Evolutionary conservation across 2,888 invertebrate species (phyloP).

Genomic region (Aspidiotus destructor): DNA sequence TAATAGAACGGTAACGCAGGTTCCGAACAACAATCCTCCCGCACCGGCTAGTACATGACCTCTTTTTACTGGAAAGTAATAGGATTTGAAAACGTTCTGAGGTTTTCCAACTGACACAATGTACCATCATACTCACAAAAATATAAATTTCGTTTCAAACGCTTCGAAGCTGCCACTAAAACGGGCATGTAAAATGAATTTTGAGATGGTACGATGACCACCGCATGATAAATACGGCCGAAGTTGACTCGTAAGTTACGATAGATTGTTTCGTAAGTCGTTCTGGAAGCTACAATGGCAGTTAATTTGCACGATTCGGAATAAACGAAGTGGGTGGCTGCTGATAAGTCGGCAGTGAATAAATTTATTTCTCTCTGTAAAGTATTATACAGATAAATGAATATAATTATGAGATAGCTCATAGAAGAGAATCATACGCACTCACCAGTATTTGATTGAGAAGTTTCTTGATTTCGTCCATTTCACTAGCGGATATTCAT

Average conservation of each 20-base stretch:
- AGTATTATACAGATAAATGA: background rate
- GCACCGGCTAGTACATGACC: conserved; percentile 41
- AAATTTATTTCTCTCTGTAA: background rate
- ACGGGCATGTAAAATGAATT: background rate
- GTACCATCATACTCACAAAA: no score
- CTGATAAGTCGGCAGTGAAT: background rate
- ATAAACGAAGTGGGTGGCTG: background rate
- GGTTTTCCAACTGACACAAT: no score
- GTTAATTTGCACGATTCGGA: background rate
- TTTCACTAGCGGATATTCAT: no score
- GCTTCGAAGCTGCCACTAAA: background rate
- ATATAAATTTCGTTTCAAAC: no score
- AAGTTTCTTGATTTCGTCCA: no score
- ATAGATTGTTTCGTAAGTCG: background rate
- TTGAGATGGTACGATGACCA: background rate
- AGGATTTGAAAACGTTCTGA: background rate
- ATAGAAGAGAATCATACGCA: no score
- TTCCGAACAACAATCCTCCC: conserved; percentile 42
- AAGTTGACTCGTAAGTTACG: background rate
- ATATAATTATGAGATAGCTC: no score
- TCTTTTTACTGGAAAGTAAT: conserved; percentile 39
- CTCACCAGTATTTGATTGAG: no score
- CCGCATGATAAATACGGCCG: background rate
- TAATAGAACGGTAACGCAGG: conserved; percentile 41
- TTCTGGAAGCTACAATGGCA: background rate